Conservation (phyloP, 2,888 invertebrate species). For the Blastobasis adustella region DNA sequence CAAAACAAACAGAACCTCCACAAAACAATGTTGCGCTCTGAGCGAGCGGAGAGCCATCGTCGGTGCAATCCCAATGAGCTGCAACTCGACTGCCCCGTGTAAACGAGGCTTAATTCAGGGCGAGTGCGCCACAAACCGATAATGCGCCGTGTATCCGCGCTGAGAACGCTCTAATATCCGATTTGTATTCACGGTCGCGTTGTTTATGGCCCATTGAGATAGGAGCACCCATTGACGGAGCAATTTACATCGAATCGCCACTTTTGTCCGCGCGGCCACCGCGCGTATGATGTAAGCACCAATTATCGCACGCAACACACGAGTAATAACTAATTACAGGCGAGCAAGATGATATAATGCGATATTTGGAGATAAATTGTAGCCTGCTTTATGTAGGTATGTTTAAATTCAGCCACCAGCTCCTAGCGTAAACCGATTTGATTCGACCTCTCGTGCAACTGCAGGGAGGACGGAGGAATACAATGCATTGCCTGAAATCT, state of each 20-base stretch:
- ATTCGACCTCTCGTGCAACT: no score
- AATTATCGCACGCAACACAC: no score
- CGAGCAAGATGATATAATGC: not conserved
- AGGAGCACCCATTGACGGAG: slow-evolving; percentile 54
- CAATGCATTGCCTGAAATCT: no score
- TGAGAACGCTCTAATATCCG: slow-evolving; percentile 60
- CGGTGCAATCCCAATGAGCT: not conserved
- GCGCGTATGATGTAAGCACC: slow-evolving; percentile 11
- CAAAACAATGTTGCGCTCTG: no score
- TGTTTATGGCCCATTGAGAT: slow-evolving; percentile 69
- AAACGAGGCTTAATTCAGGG: slow-evolving; percentile 20
- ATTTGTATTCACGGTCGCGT: slow-evolving; percentile 68
- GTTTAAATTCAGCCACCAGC: no score
- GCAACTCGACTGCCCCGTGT: not conserved
- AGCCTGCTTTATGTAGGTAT: no score
- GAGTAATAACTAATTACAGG: slow-evolving; percentile 14
- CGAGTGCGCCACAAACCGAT: slow-evolving; percentile 39
- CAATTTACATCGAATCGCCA: slow-evolving; percentile 59
- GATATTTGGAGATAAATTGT: no score
- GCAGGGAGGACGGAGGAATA: no score
- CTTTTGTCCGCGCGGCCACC: slow-evolving; percentile 44
- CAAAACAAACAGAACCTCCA: no score
- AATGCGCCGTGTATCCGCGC: slow-evolving; percentile 39
- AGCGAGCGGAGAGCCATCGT: no score
- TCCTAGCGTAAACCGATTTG: no score